Evolutionary conservation across 2,113 vertebrate genomes (phyloP).

Genomic region (Pycnonotus jocosus): DNA sequence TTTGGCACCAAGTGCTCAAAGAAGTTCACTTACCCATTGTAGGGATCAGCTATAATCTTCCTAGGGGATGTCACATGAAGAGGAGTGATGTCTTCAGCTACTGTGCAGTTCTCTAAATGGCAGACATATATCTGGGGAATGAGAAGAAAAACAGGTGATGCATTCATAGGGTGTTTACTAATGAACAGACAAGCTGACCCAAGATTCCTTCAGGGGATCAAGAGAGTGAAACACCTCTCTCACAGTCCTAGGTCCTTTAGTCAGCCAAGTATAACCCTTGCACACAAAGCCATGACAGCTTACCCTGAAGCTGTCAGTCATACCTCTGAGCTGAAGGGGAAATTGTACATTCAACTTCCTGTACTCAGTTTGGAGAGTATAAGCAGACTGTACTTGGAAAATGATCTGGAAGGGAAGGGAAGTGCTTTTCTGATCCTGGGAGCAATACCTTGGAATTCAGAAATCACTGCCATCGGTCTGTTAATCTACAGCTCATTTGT

Average conservation of each 20-base stretch:
- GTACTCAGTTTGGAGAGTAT: neutral
- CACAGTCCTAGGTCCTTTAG: neutral
- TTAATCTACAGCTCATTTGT: neutral
- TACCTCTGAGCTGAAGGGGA: neutral
- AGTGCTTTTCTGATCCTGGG: neutral
- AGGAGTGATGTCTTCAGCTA: slow-evolving; percentile 60
- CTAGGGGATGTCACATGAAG: slow-evolving; percentile 36
- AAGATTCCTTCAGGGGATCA: neutral
- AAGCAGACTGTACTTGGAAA: neutral
- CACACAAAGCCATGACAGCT: neutral
- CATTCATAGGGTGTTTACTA: neutral
- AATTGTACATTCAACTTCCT: neutral
- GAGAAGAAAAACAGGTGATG: neutral
- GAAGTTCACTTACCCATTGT: slow-evolving; percentile 71
- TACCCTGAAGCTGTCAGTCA: neutral
- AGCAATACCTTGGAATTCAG: neutral
- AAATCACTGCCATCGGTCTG: neutral
- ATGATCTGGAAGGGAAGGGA: neutral
- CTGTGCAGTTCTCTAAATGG: slow-evolving; percentile 67
- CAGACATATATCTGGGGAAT: slow-evolving; percentile 67
- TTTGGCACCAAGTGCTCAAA: neutral
- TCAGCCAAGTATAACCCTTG: neutral
- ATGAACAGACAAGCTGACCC: neutral
- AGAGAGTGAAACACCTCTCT: neutral
- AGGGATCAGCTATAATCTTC: slow-evolving; percentile 74